Evolutionary conservation across 2,888 invertebrate genomes (phyloP).

Genomic region (Drosophila fulvimacula): DNA sequence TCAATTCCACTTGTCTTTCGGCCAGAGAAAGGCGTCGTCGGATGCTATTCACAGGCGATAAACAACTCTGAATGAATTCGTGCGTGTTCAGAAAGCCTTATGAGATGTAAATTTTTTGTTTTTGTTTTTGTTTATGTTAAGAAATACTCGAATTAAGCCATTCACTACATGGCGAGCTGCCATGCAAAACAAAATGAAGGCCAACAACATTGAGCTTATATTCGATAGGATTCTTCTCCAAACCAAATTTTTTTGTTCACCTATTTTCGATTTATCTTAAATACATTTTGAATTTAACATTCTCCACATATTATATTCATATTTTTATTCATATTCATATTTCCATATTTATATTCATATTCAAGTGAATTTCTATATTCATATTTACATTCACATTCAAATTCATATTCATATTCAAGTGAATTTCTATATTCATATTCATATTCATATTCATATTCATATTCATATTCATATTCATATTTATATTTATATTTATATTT

Average conservation of each 20-base stretch:
- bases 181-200: neutral
- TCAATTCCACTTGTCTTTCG: constrained; percentile 21
- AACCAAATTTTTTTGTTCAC: neutral
- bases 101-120: neutral
- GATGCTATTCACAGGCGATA: neutral
- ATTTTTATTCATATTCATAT: neutral
- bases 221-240: neutral
- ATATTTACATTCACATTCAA: neutral
- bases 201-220: neutral
- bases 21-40: neutral
- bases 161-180: too few species aligned
- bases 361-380: neutral
- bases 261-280: neutral
- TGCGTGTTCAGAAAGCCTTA: constrained; percentile 1
- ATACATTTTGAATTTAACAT: too few species aligned
- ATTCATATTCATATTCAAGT: too few species aligned
- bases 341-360: neutral
- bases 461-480: neutral
- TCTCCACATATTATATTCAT: neutral
- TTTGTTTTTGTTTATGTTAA: neutral
- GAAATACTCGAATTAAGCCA: neutral
- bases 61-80: neutral
- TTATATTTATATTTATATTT: neutral
- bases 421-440: neutral
- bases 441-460: neutral